These are phyloP conservation scores for Catharus bicknelli DNA, from an alignment of 2,113 vertebrate genomes.

Conservation along the genomic window DNA sequence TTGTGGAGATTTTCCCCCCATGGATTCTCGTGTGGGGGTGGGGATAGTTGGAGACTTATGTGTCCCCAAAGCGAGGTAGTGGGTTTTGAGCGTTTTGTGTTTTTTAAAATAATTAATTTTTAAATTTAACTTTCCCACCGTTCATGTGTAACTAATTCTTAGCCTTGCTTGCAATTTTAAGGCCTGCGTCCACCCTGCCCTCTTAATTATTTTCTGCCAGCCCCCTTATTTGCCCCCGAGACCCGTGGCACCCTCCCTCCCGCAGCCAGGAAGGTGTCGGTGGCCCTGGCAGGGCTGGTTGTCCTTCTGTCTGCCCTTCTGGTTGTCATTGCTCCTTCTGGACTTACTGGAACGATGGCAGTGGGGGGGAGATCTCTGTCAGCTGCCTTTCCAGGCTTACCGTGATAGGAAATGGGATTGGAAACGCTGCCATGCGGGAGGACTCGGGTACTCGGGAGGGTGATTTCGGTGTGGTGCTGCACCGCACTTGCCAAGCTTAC, in stretches of 20 bases:
- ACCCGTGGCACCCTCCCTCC: no score
- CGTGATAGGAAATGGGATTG: neutral
- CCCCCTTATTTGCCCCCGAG: no score
- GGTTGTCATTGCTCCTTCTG: slow-evolving; percentile 11
- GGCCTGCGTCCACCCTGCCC: neutral
- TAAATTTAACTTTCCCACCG: neutral
- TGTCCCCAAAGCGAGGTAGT: neutral
- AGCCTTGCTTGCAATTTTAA: neutral
- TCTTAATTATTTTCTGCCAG: neutral
- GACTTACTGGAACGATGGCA: neutral
- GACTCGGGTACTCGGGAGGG: neutral
- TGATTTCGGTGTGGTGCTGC: neutral
- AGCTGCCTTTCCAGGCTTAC: neutral
- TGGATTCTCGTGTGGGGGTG: neutral
- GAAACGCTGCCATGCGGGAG: neutral
- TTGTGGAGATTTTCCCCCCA: neutral
- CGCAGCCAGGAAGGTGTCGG: neutral
- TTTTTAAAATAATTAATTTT: neutral
- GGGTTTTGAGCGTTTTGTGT: neutral
- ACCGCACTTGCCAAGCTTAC: neutral
- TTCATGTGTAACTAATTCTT: neutral
- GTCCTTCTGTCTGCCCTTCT: neutral
- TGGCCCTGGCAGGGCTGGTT: neutral
- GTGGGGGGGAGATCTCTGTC: neutral
- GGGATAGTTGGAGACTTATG: neutral